Evolutionary conservation across 1,140 invertebrate genomes (phyloP), one percentile per base, ranked within the genome.

Genomic region (Drosophila athabasca): DNA sequence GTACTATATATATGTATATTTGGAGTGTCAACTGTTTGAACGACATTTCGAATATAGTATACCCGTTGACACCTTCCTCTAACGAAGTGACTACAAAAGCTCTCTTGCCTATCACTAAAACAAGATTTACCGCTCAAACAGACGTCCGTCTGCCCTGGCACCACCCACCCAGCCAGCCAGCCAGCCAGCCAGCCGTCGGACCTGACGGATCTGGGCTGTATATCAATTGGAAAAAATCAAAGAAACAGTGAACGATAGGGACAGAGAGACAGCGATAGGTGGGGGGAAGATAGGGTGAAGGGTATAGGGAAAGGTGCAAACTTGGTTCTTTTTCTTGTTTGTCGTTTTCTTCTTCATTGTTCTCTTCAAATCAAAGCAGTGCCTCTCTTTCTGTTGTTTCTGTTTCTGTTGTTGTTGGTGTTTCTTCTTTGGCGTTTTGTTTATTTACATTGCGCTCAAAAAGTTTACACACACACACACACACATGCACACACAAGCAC

Each of bases 381-480:
- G 69, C 69, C 70, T 64, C 15, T 45, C 53, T 64, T 41, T 53
- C 8, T 74, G 31, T 68, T 26, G 24, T 26, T 41, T 41, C 39
- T 26, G 24, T 26, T 41, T 41, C 39, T 66, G 31, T 73, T 79
- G 41, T 76, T 77, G 51, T 80, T 81, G 44, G 60, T 73, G 65
- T 84, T 39, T 39, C 35, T 39, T 11, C 71, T 67, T 81, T 81
- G 78, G 58, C 83, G 75, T 81, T 75, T 87, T 87, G 82, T 87
- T 87, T 87, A 88, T 87, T 87, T 87, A 87, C 83, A 88, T 87
- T 88, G 83, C 59, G 75, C 79, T 88, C 60, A 60, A 88, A 60
- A 87, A 87, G 82, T 87, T 87, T 72, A 85, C 83, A 60, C 75
- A 75, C 62, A 80, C 73, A 64, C 15, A 51, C 53, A 48, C 57